Evolutionary conservation across 2,113 vertebrate genomes (phyloP).

Genomic region (Bujurquina vittata): DNA sequence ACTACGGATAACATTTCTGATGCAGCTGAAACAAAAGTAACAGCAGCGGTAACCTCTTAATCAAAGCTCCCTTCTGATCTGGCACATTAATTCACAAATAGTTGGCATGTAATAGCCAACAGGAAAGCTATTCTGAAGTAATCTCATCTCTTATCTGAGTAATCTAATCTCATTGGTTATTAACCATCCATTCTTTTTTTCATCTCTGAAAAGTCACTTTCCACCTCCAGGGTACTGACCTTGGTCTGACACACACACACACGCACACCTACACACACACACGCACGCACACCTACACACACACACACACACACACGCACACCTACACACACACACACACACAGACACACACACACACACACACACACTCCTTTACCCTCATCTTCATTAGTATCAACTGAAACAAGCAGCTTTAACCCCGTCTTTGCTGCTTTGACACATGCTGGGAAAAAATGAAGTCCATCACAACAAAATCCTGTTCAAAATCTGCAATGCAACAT

Average conservation of each 20-base stretch:
- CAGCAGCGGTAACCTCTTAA: background rate
- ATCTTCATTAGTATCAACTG: background rate
- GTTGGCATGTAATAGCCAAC: slow-evolving; percentile 1
- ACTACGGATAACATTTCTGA: rapidly evolving
- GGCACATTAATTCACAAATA: background rate
- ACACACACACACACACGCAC: background rate
- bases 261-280: background rate
- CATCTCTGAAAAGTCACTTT: slow-evolving; percentile 14
- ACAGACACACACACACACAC: background rate
- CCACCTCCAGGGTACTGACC: background rate
- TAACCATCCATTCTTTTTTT: background rate
- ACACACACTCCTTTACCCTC: background rate
- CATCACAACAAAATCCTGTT: background rate
- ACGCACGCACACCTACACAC: too few relatives aligned
- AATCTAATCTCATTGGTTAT: slow-evolving; percentile 15
- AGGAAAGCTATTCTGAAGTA: slow-evolving; percentile 10
- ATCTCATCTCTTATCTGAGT: too few relatives aligned
- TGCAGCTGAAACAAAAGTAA: background rate
- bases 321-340: too few relatives aligned
- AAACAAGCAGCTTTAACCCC: background rate
- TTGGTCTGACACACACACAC: background rate
- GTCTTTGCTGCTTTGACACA: background rate
- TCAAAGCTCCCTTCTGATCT: background rate
- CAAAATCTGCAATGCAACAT: background rate
- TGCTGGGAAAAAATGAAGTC: background rate